These are phyloP conservation scores for Brotula barbata DNA, from an alignment of 2,797 vertebrate species.

Conservation along the genomic window DNA sequence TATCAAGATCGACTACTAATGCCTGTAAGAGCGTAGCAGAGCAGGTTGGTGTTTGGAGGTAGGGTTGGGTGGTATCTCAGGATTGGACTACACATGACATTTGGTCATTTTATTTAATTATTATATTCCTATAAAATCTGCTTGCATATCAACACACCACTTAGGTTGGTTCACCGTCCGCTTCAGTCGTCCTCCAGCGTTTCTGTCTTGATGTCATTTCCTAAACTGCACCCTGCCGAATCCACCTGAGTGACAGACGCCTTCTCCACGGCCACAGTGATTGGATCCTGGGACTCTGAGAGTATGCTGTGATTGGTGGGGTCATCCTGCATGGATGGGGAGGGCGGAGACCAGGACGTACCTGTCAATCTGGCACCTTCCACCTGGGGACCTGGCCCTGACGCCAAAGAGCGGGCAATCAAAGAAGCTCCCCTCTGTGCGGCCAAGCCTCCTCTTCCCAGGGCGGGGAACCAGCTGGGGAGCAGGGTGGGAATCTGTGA, in stretches of 20 bases:
- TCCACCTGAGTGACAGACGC: constrained; percentile 83
- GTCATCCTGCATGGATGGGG: constrained; percentile 86
- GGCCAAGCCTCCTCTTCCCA: constrained; percentile 62
- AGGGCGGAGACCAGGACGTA: constrained; percentile 79
- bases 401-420: constrained; percentile 64
- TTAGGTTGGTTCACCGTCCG: constrained; percentile 28
- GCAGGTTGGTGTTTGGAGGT: constrained; percentile 73
- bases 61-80: constrained; percentile 74
- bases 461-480: constrained; percentile 74
- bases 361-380: constrained; percentile 73
- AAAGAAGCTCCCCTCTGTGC: constrained; percentile 62
- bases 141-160: constrained; percentile 73
- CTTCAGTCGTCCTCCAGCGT: constrained; percentile 93
- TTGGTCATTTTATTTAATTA: constrained; percentile 70
- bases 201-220: constrained; percentile 93
- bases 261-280: constrained; percentile 91
- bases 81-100: constrained; percentile 71
- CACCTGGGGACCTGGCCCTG: constrained; percentile 60
- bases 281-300: constrained; percentile 88
- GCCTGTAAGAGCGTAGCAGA: constrained; percentile 65
- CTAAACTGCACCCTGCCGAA: constrained; percentile 33
- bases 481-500: constrained; percentile 74
- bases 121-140: constrained; percentile 72
- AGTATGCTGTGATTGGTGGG: constrained; percentile 83
- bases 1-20: constrained; percentile 54